Evolutionary conservation across 1,140 invertebrate genomes (phyloP).

Genomic region (Polyergus mexicanus): DNA sequence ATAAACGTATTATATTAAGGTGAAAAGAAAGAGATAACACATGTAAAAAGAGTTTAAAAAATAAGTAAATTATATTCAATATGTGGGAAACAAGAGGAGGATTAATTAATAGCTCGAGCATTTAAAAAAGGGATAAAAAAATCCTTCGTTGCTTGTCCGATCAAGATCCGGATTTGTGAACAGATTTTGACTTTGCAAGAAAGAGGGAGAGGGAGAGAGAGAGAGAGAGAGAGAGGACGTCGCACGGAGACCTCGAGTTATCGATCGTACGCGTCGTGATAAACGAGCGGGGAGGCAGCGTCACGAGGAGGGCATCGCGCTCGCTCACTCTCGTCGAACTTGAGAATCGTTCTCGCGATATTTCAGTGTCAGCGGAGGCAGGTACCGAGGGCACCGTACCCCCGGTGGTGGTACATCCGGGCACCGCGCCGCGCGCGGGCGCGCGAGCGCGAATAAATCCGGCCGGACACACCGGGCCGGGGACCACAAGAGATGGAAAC

Average conservation of each 20-base stretch:
- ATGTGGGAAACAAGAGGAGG: background rate
- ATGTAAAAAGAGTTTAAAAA: too few species aligned
- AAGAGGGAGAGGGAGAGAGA: background rate
- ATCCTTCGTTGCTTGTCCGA: background rate
- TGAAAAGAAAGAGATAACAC: background rate
- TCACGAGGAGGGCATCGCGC: constrained; percentile 41
- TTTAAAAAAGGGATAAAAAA: background rate
- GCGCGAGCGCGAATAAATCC: constrained; percentile 74
- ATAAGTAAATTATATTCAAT: background rate
- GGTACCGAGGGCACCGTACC: constrained; percentile 45
- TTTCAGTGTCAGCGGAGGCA: constrained; percentile 57
- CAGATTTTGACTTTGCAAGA: constrained; percentile 8
- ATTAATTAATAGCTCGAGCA: background rate
- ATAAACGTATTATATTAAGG: background rate
- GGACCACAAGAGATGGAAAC: constrained; percentile 77
- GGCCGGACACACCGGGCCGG: constrained; percentile 71
- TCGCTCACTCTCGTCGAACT: constrained; percentile 48
- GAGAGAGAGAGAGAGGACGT: constrained; percentile 11
- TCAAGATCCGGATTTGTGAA: background rate
- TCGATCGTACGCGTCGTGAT: constrained; percentile 54
- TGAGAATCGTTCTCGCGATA: constrained; percentile 62
- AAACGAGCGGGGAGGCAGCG: constrained; percentile 52
- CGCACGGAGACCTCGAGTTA: constrained; percentile 25
- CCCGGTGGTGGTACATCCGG: constrained; percentile 57
- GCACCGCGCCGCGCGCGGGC: constrained; percentile 39